These are phyloP conservation scores for Bombyx mandarina DNA, from an alignment of 1,140 invertebrate species.

Conservation along the genomic window DNA sequence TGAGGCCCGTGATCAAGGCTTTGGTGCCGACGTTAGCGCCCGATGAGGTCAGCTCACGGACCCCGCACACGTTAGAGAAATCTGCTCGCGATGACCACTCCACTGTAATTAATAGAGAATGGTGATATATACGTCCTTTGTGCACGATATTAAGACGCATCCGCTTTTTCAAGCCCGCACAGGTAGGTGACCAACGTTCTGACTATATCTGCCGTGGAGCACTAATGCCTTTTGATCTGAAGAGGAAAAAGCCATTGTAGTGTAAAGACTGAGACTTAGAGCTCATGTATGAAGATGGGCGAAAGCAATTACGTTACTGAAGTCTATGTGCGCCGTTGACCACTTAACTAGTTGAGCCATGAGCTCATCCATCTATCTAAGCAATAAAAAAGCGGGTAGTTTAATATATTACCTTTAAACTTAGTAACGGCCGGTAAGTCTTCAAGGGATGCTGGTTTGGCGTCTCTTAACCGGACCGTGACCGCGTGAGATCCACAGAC, in stretches of 20 bases:
- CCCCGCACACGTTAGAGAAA: constrained; percentile 84
- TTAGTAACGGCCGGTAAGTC: constrained; percentile 85
- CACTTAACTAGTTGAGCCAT: too few relatives aligned
- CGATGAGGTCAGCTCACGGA: constrained; percentile 80
- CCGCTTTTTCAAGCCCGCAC: too few relatives aligned
- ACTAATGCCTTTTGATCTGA: too few relatives aligned
- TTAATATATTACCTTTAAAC: constrained; percentile 80
- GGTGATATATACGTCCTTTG: background rate
- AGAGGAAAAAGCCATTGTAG: too few relatives aligned
- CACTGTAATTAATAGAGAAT: constrained; percentile 67
- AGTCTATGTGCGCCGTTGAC: too few relatives aligned
- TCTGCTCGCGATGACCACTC: constrained; percentile 90
- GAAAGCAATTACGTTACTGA: too few relatives aligned
- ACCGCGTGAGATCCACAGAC: constrained; percentile 87
- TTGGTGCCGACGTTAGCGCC: constrained; percentile 73
- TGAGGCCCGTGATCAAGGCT: constrained; percentile 80
- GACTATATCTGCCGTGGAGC: too few relatives aligned
- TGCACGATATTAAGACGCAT: background rate
- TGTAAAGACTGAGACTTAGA: too few relatives aligned
- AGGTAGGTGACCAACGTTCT: too few relatives aligned
- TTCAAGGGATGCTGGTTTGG: constrained; percentile 62
- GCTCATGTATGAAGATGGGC: too few relatives aligned
- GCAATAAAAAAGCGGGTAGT: background rate
- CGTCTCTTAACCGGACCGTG: constrained; percentile 80
- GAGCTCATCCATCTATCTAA: too few relatives aligned